Conservation (phyloP, 2,888 invertebrate species). For the Endotricha flammealis region DNA sequence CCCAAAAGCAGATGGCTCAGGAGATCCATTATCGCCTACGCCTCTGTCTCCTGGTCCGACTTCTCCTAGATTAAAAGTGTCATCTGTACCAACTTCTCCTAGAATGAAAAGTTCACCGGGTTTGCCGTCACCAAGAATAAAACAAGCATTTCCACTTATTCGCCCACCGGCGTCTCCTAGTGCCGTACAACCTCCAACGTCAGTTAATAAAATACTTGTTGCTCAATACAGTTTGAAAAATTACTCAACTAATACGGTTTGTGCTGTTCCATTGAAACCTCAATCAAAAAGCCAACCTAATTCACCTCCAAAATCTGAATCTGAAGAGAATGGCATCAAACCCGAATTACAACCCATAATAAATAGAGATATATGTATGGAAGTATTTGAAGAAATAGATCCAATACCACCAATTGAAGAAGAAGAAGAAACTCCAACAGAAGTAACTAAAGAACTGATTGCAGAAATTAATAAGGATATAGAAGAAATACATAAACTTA, state of each 20-base stretch:
- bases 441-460: constrained; percentile 55
- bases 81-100: constrained; percentile 88
- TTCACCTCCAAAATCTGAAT: constrained; percentile 68
- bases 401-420: constrained; percentile 66
- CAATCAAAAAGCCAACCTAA: constrained; percentile 71
- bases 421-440: constrained; percentile 61
- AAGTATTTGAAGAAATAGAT: constrained; percentile 61
- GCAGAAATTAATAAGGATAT: constrained; percentile 71
- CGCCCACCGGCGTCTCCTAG: constrained; percentile 80
- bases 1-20: constrained; percentile 85
- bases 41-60: constrained; percentile 80
- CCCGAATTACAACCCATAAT: constrained; percentile 45
- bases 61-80: constrained; percentile 80
- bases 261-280: constrained; percentile 47
- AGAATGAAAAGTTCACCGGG: constrained; percentile 84
- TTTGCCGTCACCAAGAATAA: constrained; percentile 81
- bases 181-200: constrained; percentile 67
- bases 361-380: constrained; percentile 49
- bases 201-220: constrained; percentile 76
- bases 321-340: constrained; percentile 49
- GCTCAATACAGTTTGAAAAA: constrained; percentile 78
- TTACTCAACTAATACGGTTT: constrained; percentile 53
- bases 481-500: constrained; percentile 71
- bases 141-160: constrained; percentile 80
- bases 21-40: constrained; percentile 79